phyloP scores from a whole-genome alignment of 2,888 invertebrate species.

The Lasioglossum zephyrum region DNA sequence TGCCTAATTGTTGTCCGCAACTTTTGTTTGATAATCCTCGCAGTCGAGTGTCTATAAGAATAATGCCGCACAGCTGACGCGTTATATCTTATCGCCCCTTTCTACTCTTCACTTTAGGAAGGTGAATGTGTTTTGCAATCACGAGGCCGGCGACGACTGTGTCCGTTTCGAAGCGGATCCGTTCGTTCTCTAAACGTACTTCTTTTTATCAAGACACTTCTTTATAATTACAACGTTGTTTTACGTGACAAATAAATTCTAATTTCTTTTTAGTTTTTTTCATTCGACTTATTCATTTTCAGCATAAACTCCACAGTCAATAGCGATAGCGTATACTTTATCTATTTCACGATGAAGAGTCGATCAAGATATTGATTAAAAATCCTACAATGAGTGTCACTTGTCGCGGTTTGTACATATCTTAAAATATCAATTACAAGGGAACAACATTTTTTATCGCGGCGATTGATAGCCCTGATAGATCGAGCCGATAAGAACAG shows the following conservation, averaged over 20 bases:
- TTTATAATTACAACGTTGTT: not conserved
- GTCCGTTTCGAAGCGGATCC: too few species aligned
- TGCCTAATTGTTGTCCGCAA: not conserved
- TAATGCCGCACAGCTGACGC: not conserved
- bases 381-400: too few species aligned
- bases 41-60: not conserved
- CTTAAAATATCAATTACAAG: too few species aligned
- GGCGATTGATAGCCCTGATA: too few species aligned
- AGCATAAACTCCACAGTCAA: not conserved
- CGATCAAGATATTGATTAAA: too few species aligned
- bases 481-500: too few species aligned
- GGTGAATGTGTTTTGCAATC: not conserved
- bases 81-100: not conserved
- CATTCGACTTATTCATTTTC: not conserved
- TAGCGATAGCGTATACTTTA: not conserved
- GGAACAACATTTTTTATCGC: too few species aligned
- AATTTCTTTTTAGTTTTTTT: not conserved
- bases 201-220: not conserved
- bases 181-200: not conserved
- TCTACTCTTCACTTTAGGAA: not conserved
- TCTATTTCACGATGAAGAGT: not conserved
- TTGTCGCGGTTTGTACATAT: too few species aligned
- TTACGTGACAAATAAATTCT: not conserved
- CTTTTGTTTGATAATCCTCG: constrained; percentile 20
- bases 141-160: not conserved